phyloP scores from a whole-genome alignment of 1,140 invertebrate genomes.

The Caerostris darwini region DNA sequence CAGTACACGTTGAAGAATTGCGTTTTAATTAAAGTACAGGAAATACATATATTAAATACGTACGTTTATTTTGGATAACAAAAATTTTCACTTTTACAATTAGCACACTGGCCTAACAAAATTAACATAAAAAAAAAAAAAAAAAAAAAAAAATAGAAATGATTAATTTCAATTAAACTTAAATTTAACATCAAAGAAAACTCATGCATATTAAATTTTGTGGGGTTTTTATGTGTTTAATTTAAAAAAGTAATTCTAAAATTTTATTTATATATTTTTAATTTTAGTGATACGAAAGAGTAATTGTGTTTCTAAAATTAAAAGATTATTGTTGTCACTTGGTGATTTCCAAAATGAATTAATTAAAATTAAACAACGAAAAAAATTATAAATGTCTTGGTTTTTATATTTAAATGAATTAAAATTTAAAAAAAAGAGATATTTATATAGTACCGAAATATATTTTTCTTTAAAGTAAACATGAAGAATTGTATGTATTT shows the following conservation, averaged over 20 bases:
- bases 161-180: not conserved
- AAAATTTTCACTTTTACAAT: not conserved
- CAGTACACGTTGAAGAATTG: not conserved
- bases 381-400: too few relatives aligned
- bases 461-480: too few relatives aligned
- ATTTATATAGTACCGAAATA: too few relatives aligned
- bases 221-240: not conserved
- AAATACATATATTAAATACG: not conserved
- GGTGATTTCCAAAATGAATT: too few relatives aligned
- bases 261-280: too few relatives aligned
- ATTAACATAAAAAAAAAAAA: not conserved
- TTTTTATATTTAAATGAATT: too few relatives aligned
- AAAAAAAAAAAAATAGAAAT: not conserved
- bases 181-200: not conserved
- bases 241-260: not conserved
- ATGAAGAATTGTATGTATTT: too few relatives aligned
- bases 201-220: not conserved
- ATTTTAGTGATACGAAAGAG: not conserved
- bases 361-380: too few relatives aligned
- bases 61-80: not conserved
- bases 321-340: too few relatives aligned
- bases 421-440: too few relatives aligned
- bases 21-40: slow-evolving; percentile 48
- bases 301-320: too few relatives aligned
- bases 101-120: not conserved